These are phyloP conservation scores for Euphonia xanthogaster DNA, from an alignment of 2,797 vertebrate species.

Conservation along the genomic window DNA sequence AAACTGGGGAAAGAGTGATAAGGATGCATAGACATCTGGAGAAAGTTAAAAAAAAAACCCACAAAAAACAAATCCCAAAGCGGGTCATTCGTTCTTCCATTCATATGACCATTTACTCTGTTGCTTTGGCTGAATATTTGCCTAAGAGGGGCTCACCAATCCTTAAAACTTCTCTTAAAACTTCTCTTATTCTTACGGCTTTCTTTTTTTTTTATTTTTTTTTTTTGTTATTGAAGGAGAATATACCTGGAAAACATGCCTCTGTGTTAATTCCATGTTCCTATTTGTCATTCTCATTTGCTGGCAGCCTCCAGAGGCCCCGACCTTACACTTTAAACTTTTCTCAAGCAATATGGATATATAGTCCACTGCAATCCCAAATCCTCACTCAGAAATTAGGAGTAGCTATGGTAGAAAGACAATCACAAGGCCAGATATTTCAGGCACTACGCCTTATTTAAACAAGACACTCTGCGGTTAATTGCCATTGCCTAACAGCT, in stretches of 20 bases:
- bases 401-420: not conserved
- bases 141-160: not conserved
- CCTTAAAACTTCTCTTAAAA: not conserved
- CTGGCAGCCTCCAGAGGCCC: not conserved
- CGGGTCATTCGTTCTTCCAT: not conserved
- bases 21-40: not conserved
- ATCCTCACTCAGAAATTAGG: not conserved
- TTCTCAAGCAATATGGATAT: not conserved
- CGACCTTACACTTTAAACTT: not conserved
- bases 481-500: not conserved
- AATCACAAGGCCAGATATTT: not conserved
- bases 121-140: not conserved
- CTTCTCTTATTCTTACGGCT: not conserved
- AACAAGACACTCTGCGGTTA: not conserved
- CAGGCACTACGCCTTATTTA: not conserved
- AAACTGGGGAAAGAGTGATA: not conserved
- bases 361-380: not conserved
- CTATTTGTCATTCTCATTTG: not conserved
- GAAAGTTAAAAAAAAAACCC: not conserved
- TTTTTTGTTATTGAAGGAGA: not conserved
- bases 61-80: not conserved
- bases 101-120: not conserved
- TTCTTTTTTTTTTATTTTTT: not conserved
- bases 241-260: not conserved
- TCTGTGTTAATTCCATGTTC: not conserved